These are phyloP conservation scores for Cygnus olor DNA, from an alignment of 2,797 vertebrate species.

Conservation along the genomic window DNA sequence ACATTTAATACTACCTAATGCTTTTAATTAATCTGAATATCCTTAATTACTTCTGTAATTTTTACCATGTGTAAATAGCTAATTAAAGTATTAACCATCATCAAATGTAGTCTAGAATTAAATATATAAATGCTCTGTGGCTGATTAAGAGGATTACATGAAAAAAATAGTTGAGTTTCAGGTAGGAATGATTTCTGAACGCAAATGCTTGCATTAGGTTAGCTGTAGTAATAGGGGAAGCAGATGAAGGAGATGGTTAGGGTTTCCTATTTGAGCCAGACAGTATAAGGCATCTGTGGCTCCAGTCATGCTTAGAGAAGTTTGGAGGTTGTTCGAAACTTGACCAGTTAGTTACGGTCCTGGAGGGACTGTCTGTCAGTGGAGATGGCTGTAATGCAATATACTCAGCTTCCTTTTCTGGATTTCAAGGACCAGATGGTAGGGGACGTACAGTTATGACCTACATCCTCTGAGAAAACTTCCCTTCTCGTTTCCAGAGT, in stretches of 20 bases:
- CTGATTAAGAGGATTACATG: conserved; percentile 72
- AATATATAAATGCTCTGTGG: conserved; percentile 60
- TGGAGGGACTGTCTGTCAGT: neutral
- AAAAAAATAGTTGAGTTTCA: conserved; percentile 33
- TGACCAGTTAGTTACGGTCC: neutral
- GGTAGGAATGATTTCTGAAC: conserved; percentile 35
- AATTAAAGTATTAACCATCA: conserved; percentile 74
- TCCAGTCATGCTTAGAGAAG: neutral
- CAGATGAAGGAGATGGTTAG: neutral
- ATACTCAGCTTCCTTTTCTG: neutral
- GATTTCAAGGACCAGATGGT: conserved; percentile 44
- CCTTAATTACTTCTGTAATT: conserved; percentile 74
- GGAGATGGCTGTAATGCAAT: neutral
- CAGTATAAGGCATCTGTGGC: neutral
- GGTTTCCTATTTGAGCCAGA: neutral
- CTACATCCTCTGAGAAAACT: conserved; percentile 41
- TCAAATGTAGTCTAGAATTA: conserved; percentile 64
- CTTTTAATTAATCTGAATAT: conserved; percentile 77
- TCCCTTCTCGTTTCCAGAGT: neutral
- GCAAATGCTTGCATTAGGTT: neutral
- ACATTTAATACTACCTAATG: conserved; percentile 72
- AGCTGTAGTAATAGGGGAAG: neutral
- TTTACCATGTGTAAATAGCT: conserved; percentile 76
- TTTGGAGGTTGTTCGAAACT: conserved; percentile 35
- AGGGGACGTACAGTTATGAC: neutral